Evolutionary conservation across 2,797 vertebrate species (phyloP).

Genomic region (Typhlichthys eigenmanni): DNA sequence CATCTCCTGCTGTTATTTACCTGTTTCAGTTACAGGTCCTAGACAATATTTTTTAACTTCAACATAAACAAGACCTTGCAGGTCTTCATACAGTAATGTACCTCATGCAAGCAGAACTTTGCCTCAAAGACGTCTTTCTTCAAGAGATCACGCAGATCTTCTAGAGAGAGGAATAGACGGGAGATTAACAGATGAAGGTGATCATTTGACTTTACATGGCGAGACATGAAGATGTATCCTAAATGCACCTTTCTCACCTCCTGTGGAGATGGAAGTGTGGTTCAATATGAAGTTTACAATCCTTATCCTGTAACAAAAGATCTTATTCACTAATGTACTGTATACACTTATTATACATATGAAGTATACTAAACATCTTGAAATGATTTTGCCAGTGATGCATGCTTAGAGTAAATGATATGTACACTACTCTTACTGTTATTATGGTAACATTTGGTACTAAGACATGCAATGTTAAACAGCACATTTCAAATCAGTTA

Average conservation of each 20-base stretch:
- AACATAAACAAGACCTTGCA: no score
- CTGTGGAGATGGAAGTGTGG: constrained; percentile 65
- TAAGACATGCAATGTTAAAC: no score
- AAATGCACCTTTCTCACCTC: constrained; percentile 43
- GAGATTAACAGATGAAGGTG: constrained; percentile 5
- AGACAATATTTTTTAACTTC: no score
- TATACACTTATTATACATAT: not conserved
- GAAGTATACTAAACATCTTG: not conserved
- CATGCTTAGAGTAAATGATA: no score
- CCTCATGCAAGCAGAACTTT: constrained; percentile 88
- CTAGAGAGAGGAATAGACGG: constrained; percentile 60
- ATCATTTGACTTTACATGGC: not conserved
- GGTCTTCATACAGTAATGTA: constrained; percentile 49
- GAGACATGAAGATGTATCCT: not conserved
- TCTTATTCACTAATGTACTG: not conserved
- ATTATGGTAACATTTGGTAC: no score
- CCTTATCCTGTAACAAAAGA: constrained; percentile 83
- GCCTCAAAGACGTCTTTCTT: constrained; percentile 83
- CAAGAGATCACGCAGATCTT: constrained; percentile 76
- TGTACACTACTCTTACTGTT: no score
- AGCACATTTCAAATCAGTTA: no score
- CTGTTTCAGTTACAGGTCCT: no score
- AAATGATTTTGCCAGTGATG: no score
- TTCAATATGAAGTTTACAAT: constrained; percentile 86
- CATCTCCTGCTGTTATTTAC: no score